Base-by-base conservation (phyloP, 1,140 invertebrate genomes). In the Panagrolaimus sp. region DNA sequence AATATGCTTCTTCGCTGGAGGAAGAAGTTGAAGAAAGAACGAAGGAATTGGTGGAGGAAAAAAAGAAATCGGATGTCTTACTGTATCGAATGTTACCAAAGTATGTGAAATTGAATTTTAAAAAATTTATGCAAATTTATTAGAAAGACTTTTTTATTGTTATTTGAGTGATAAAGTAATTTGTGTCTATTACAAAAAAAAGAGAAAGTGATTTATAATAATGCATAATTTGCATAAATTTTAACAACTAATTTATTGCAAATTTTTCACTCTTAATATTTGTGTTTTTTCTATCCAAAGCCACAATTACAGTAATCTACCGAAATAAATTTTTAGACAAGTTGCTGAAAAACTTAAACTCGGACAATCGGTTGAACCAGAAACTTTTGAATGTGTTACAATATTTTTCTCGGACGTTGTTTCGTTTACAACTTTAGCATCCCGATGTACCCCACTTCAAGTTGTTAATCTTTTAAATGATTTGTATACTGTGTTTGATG, bases 361-460 rank as follows among this genome's bases (percentile, higher is more conserved):
- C 1, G 80, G 80, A 7, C 78, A 83, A 66, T 73, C 80, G 1
- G 78, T 82, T n/a, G 80, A 83, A 58, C 80, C 80, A 21, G 80
- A 82, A 68, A 58, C 72, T 3, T 82, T 78, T 55, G 80, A 83
- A 17, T 68, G 48, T 46, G 80, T 82, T 0, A 82, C 80, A 3
- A 89, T 94, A 62, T 93, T 93, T 85, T 94, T 94, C 83, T 92
- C 91, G 71, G 92, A 94, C 77, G 92, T 94, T 69, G 91, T 93
- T 0, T 91, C 91, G 15, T 94, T 94, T 81, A 94, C 91, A 0
- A 88, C 88, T n/a, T 86, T 94, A 0, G 91, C 91, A 86, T 9
- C 94, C 93, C 78, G 90, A 89, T 15, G 90, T 94, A 86, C 89
- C 44, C 93, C 94, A 76, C 88, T 89, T 70, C 91, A 90, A 1